Conservation (phyloP, 2,797 vertebrate genomes). For the Ciconia nigra region DNA sequence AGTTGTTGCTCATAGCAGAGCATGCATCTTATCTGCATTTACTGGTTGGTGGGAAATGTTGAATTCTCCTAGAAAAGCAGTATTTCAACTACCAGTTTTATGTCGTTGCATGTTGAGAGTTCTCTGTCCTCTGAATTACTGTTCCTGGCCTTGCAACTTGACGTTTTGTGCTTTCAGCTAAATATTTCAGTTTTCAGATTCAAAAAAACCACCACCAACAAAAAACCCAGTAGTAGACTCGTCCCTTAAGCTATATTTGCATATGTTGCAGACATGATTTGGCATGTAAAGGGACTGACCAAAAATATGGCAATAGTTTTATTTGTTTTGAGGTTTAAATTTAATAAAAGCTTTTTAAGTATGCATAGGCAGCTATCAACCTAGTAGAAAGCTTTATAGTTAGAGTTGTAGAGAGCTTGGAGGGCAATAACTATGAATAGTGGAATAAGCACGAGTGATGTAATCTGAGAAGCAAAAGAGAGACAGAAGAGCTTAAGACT, state of each 20-base stretch:
- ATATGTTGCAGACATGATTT: background rate
- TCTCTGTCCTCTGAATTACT: background rate
- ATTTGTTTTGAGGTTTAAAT: slow-evolving; percentile 43
- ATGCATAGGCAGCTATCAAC: background rate
- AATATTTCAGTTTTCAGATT: background rate
- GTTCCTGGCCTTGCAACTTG: background rate
- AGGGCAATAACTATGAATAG: slow-evolving; percentile 5
- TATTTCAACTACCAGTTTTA: background rate
- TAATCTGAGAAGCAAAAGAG: background rate
- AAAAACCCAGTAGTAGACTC: background rate
- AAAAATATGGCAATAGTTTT: background rate
- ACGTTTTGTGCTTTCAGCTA: background rate
- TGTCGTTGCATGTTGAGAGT: background rate
- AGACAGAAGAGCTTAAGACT: background rate
- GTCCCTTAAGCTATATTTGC: background rate
- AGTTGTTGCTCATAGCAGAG: background rate
- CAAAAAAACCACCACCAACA: background rate
- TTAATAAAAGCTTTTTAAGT: slow-evolving; percentile 25
- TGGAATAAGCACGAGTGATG: background rate
- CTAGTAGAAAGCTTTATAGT: background rate
- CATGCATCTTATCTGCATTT: background rate
- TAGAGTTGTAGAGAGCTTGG: background rate
- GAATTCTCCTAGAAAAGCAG: background rate
- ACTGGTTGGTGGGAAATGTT: background rate
- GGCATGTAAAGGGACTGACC: background rate